A percentile compares a stretch with the other conserved stretches of the same genome.
These are phyloP conservation scores for Calliphora vicina DNA, from an alignment of 1,140 invertebrate species.

Conservation along the genomic window DNA sequence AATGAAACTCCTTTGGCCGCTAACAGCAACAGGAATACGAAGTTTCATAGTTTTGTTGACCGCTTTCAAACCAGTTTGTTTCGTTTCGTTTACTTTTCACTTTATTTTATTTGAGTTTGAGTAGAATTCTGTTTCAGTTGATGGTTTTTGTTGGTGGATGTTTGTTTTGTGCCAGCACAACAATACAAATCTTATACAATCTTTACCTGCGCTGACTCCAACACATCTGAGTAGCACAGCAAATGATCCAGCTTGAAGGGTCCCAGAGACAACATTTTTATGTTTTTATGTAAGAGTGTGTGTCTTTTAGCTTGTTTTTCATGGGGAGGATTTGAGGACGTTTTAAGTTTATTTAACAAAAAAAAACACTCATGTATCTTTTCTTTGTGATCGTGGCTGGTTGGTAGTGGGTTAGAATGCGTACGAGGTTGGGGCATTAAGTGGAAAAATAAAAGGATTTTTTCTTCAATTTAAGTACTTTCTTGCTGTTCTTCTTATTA, in stretches of 20 bases:
- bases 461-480: too few species aligned
- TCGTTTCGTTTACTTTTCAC: background rate
- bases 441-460: too few species aligned
- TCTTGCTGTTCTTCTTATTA: too few species aligned
- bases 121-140: background rate
- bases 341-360: background rate
- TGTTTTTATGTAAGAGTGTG: background rate
- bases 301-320: background rate
- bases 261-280: background rate
- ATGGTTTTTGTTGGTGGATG: too few species aligned
- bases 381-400: background rate
- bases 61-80: background rate
- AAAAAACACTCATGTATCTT: background rate
- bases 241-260: background rate
- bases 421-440: background rate
- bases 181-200: background rate
- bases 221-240: background rate
- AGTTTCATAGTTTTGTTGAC: background rate
- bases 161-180: background rate
- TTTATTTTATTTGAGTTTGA: background rate
- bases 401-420: background rate
- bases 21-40: background rate
- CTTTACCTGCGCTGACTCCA: background rate
- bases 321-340: slow-evolving; percentile 1
- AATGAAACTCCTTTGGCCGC: background rate